Base-by-base conservation (phyloP, 1,140 invertebrate species). In the Nymphalis io region DNA sequence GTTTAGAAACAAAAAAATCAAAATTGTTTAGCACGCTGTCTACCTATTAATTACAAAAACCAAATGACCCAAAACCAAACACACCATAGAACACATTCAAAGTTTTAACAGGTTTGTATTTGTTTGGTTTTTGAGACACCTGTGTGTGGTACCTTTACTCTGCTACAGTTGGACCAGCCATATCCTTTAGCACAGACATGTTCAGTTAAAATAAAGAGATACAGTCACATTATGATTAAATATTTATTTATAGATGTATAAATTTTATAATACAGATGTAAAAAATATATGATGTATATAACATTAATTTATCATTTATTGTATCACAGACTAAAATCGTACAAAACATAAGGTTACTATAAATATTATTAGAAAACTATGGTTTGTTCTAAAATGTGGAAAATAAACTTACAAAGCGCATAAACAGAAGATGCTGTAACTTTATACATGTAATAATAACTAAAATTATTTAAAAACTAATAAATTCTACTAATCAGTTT, bases 161-260 rank as follows among this genome's bases (percentile, higher is more conserved):
- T 16, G 42, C 57, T 65, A 65, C 60, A n/a, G 55, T 55, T 27
- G 61, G 40, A 12, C 51, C 74, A 46, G 68, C 21, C 11, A 16
- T 33, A 57, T 74, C 77, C 77, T 76, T 73, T 39, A 20, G 77
- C 39, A 70, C 77, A 79, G 77, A 79, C 77, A 79, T 79, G 74
- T 73, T 20, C 66, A 65, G 68, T 62, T 61, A 33, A 58, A 60
- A 68, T 46, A 61, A 20, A 63, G 53, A 63, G 53, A 51, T 20
- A 38, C 1, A 53, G n/a, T 48, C 6, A n/a, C 8, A 33, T 51
- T 46, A 44, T 62, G 16, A 60, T 61, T 48, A 48, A 62, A 33
- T 62, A 16, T 63, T 55, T 55, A 55, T 23, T 51, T 21, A 21
- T 21, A 51, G 10, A 21, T 51, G 16, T 11, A 15, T 13, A 44